Evolutionary conservation across 2,797 vertebrate species (phyloP).

Genomic region (Schizopygopsis malacanthus): DNA sequence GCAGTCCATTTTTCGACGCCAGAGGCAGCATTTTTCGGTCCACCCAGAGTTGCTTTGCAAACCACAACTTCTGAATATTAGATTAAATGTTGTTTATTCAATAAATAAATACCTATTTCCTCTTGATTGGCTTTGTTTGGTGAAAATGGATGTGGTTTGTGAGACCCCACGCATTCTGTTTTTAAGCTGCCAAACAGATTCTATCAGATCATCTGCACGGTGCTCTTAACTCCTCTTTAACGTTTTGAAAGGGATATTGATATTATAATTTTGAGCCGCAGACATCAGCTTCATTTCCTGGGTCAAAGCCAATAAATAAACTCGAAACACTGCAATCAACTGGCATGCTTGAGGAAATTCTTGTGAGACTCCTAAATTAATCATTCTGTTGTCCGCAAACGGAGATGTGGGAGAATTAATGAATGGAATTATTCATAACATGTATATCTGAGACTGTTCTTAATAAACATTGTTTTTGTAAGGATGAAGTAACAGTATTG

Average conservation of each 20-base stretch:
- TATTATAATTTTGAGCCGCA: constrained; percentile 67
- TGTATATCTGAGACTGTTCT: constrained; percentile 80
- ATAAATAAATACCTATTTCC: not conserved
- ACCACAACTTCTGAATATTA: constrained; percentile 28
- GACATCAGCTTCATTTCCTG: constrained; percentile 64
- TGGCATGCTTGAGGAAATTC: constrained; percentile 82
- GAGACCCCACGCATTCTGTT: not conserved
- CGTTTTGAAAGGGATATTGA: constrained; percentile 65
- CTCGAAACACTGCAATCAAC: constrained; percentile 83
- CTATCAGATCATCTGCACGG: not conserved
- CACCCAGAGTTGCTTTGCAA: constrained; percentile 62
- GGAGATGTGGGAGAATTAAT: constrained; percentile 82
- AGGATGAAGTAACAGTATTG: constrained; percentile 80
- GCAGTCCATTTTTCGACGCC: constrained; percentile 68
- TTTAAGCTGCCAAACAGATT: not conserved
- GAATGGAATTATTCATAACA: constrained; percentile 86
- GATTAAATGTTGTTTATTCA: not conserved
- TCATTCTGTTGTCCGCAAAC: constrained; percentile 81
- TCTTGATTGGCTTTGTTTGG: not conserved
- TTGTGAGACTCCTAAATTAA: constrained; percentile 82
- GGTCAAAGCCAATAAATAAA: constrained; percentile 82
- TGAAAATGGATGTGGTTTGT: not conserved
- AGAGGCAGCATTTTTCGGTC: constrained; percentile 70
- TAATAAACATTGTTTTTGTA: constrained; percentile 85
- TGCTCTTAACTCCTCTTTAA: constrained; percentile 2